phyloP scores from a whole-genome alignment of 2,888 invertebrate genomes.

The Acleris cristana region DNA sequence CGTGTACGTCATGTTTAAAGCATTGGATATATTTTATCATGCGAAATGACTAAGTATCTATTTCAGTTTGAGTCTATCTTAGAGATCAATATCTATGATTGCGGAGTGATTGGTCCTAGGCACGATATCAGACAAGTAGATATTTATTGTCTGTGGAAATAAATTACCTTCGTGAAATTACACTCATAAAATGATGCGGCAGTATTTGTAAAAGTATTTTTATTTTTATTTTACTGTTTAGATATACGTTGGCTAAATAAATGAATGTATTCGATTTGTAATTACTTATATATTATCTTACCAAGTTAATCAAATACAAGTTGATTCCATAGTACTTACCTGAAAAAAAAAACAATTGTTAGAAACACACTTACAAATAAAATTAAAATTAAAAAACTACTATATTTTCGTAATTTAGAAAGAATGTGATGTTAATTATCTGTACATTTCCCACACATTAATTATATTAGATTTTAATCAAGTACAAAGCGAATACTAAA shows the following conservation, averaged over 20 bases:
- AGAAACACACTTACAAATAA: background rate
- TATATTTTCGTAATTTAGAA: fast-evolving
- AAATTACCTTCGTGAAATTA: background rate
- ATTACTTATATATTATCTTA: background rate
- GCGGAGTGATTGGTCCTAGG: conserved; percentile 31
- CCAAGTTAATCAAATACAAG: background rate
- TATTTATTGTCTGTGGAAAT: conserved; percentile 19
- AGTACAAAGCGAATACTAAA: too few species aligned
- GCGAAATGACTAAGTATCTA: conserved; percentile 16
- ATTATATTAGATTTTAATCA: too few species aligned
- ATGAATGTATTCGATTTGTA: background rate
- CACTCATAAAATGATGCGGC: too few species aligned
- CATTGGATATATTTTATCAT: conserved; percentile 1
- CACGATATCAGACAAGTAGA: conserved; percentile 29
- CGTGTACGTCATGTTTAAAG: too few species aligned
- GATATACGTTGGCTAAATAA: background rate
- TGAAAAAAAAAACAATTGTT: conserved; percentile 16
- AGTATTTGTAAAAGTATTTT: too few species aligned
- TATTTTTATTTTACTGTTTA: too few species aligned
- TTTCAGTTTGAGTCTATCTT: conserved; percentile 28
- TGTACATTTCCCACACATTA: background rate
- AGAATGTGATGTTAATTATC: background rate
- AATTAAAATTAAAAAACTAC: too few species aligned
- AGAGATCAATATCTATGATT: conserved; percentile 27
- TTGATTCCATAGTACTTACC: conserved; percentile 17